phyloP scores from a whole-genome alignment of 2,888 invertebrate species.

The Aleiodes leptofemur region DNA sequence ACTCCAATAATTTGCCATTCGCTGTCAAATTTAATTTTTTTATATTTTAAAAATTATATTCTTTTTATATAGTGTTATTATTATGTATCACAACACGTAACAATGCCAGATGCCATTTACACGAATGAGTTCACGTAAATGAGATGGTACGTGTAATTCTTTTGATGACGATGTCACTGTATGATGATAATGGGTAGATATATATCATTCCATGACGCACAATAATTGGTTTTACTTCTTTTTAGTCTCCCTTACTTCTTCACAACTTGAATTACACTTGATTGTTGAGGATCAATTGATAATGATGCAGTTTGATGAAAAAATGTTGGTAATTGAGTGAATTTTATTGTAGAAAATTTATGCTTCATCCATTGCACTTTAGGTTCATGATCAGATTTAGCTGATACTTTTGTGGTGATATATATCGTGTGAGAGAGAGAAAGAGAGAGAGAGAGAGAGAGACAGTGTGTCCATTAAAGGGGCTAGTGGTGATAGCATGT shows the following conservation, averaged over 20 bases:
- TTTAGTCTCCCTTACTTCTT: background rate
- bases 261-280: background rate
- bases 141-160: constrained; percentile 15
- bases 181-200: background rate
- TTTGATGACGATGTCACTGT: constrained; percentile 22
- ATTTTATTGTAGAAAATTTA: constrained; percentile 2
- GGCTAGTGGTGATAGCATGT: no score
- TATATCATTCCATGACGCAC: constrained; percentile 33
- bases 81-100: constrained; percentile 13
- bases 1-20: constrained; percentile 50
- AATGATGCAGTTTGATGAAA: background rate
- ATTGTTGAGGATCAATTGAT: background rate
- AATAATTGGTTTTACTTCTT: constrained; percentile 3
- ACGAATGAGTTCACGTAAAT: background rate
- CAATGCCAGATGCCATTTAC: background rate
- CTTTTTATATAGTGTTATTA: background rate
- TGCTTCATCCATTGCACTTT: constrained; percentile 22
- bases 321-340: background rate
- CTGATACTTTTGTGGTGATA: background rate
- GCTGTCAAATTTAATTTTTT: constrained; percentile 56
- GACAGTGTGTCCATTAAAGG: background rate
- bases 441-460: background rate
- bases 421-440: background rate
- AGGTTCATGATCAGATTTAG: constrained; percentile 14
- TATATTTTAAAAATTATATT: background rate